These are phyloP conservation scores for Colletes gigas DNA, from an alignment of 1,140 invertebrate genomes.

Conservation along the genomic window DNA sequence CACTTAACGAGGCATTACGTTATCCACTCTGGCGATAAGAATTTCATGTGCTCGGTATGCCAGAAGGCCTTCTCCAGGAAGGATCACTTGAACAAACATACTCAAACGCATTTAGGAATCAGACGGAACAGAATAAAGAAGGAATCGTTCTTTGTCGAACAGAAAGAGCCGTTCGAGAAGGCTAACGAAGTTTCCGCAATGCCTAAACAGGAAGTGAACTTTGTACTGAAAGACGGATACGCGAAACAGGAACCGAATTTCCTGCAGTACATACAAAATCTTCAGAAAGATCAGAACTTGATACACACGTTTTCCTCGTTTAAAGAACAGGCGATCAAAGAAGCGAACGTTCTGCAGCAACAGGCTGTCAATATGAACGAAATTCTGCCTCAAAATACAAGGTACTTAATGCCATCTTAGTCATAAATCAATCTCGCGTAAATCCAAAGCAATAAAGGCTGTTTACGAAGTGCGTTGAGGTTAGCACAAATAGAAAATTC, in stretches of 20 bases:
- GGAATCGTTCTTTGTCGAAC: slow-evolving; percentile 66
- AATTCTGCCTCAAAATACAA: slow-evolving; percentile 78
- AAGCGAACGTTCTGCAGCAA: slow-evolving; percentile 70
- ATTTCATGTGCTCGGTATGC: slow-evolving; percentile 88
- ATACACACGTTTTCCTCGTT: slow-evolving; percentile 76
- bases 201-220: slow-evolving; percentile 74
- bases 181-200: slow-evolving; percentile 48
- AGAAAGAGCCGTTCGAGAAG: slow-evolving; percentile 69
- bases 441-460: slow-evolving; percentile 59
- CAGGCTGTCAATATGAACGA: slow-evolving; percentile 79
- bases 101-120: slow-evolving; percentile 78
- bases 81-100: slow-evolving; percentile 89
- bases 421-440: slow-evolving; percentile 51
- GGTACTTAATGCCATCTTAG: slow-evolving; percentile 80
- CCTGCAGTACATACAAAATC: slow-evolving; percentile 76
- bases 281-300: slow-evolving; percentile 76
- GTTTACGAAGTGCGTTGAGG: slow-evolving; percentile 19
- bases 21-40: slow-evolving; percentile 83
- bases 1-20: slow-evolving; percentile 81
- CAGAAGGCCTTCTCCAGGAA: slow-evolving; percentile 89
- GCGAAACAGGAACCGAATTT: slow-evolving; percentile 73
- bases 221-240: slow-evolving; percentile 72
- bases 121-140: slow-evolving; percentile 75
- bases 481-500: slow-evolving; percentile 51
- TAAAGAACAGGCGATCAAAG: slow-evolving; percentile 76